Base-by-base conservation (phyloP, 64 coral and sea anemone species). In the Cladopsammia gracilis region DNA sequence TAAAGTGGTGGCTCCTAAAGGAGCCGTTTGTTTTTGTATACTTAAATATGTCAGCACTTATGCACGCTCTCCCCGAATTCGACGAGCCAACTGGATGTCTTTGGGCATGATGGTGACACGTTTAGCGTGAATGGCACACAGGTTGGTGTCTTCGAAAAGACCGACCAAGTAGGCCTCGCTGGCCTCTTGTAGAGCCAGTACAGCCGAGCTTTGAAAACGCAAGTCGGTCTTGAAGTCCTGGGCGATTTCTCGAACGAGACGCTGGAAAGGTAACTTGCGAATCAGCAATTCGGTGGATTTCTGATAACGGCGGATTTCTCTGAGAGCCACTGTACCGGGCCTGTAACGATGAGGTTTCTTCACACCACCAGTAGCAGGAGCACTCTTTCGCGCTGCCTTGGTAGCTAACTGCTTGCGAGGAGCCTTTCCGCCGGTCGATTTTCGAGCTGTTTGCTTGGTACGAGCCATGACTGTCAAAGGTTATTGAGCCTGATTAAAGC, bases 251-350 rank as follows among this genome's bases (percentile, higher is more conserved):
- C 95, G 95, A 48, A 96, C 95, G 46, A 96, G 95, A 89, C 95
- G 95, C 60, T 96, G 95, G 90, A 96, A 96, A 53, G 95, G 95
- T 12, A 96, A 86, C 78, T 64, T 96, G 90, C 95, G 95, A 78
- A 96, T 96, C 77, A 96, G 26, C 59, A 96, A 71, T 78, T 96
- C 95, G 76, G 95, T 96, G 10, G 95, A 96, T 79, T 96, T 96
- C 90, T 96, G 95, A 51, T 96, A 96, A 72, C 95, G 95, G 88
- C 95, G 91, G 95, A 96, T 96, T 86, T 96, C 95, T 78, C 95
- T 90, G 87, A 96, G 95, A 86, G 95, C 95, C 12, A 96, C 95
- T 69, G 95, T 96, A 65, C 95, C 95, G 18, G 95, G 95, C 95
- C 95, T 96, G 91, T 93, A 96, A 90, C 95, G 95, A 94, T 97